Percentiles rank a stretch among this genome's conserved stretches.
These are phyloP conservation scores for Epinotia ramella DNA, from an alignment of 2,888 invertebrate species.

Conservation along the genomic window DNA sequence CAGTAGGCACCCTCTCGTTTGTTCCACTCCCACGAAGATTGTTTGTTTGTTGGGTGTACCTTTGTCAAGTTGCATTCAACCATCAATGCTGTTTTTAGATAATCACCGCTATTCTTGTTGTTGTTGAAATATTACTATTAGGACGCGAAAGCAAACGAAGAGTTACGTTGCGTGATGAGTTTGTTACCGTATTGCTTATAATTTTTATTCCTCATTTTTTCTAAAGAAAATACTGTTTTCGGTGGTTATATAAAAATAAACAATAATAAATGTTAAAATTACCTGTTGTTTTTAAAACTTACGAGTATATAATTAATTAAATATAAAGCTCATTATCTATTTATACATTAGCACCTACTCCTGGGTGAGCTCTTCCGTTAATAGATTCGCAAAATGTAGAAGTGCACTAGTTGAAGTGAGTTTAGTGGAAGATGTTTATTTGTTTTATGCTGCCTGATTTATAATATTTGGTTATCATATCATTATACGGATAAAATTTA, in stretches of 20 bases:
- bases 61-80: constrained; percentile 23
- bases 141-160: not conserved
- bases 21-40: constrained; percentile 56
- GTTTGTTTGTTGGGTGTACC: constrained; percentile 47
- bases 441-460: not conserved
- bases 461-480: constrained; percentile 4
- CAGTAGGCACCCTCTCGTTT: constrained; percentile 63
- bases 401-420: constrained; percentile 19
- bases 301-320: too few species aligned
- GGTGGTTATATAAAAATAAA: not conserved
- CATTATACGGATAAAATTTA: not conserved
- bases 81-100: constrained; percentile 10
- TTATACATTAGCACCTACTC: constrained; percentile 3
- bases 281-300: not conserved
- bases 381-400: constrained; percentile 1
- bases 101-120: not conserved
- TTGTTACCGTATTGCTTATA: too few species aligned
- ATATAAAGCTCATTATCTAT: too few species aligned
- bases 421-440: not conserved
- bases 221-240: not conserved
- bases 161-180: too few species aligned
- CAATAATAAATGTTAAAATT: not conserved
- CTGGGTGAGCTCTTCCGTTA: constrained; percentile 3
- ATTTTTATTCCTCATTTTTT: too few species aligned
- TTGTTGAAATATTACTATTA: not conserved